Evolutionary conservation across 1,140 invertebrate species (phyloP).

Genomic region (Plectus sambesii): DNA sequence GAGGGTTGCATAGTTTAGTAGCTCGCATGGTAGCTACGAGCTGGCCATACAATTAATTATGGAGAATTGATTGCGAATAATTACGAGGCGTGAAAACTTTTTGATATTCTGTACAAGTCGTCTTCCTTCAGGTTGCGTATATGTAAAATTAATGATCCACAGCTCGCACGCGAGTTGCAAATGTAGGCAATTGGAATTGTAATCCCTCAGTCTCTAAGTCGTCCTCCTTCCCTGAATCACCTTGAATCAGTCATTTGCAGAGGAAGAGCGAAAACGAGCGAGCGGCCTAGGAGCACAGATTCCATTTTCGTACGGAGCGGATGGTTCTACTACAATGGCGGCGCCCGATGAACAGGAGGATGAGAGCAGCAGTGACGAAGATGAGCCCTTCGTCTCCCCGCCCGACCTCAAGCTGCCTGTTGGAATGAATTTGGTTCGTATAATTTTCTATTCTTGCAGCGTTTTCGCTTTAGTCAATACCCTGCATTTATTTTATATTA

Average conservation of each 20-base stretch:
- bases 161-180: too few relatives aligned
- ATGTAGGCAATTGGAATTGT: too few relatives aligned
- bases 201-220: too few relatives aligned
- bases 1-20: slow-evolving; percentile 3
- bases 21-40: not conserved
- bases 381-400: slow-evolving; percentile 44
- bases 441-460: slow-evolving; percentile 49
- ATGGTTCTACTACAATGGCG: slow-evolving; percentile 2
- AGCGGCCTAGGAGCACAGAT: too few relatives aligned
- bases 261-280: slow-evolving; percentile 7
- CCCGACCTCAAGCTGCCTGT: slow-evolving; percentile 35
- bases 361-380: slow-evolving; percentile 32
- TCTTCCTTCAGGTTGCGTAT: too few relatives aligned
- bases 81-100: too few relatives aligned
- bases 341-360: too few relatives aligned
- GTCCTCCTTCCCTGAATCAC: too few relatives aligned
- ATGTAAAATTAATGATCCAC: too few relatives aligned
- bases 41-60: not conserved
- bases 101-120: too few relatives aligned
- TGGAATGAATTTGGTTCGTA: slow-evolving; percentile 20
- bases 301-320: not conserved
- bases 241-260: slow-evolving; percentile 18
- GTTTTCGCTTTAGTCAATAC: slow-evolving; percentile 60
- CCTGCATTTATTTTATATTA: too few relatives aligned
- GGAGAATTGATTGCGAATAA: too few relatives aligned